These are phyloP conservation scores for Phainopepla nitens DNA, from an alignment of 2,113 vertebrate genomes.

Conservation along the genomic window DNA sequence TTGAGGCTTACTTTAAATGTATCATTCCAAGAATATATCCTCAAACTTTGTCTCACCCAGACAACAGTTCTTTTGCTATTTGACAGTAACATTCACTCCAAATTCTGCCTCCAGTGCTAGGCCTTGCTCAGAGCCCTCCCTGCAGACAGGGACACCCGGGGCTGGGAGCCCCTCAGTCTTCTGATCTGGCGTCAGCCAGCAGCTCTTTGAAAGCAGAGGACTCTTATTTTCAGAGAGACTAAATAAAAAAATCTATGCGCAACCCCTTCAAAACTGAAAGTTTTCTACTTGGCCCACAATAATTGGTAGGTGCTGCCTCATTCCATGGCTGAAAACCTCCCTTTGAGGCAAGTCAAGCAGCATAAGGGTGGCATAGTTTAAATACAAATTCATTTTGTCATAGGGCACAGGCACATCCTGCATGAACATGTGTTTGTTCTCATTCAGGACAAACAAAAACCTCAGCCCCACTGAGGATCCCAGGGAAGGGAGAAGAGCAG, in stretches of 20 bases:
- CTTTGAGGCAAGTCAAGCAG: neutral
- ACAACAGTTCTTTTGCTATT: neutral
- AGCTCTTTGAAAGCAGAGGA: neutral
- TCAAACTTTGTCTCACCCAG: neutral
- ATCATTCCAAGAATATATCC: neutral
- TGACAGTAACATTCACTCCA: neutral
- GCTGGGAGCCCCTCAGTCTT: neutral
- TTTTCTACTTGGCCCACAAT: neutral
- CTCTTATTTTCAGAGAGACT: neutral
- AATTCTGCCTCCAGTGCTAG: neutral
- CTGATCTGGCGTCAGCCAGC: neutral
- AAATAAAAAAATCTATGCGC: rapidly evolving
- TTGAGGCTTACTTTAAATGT: neutral
- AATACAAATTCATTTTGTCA: neutral
- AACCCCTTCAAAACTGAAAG: neutral
- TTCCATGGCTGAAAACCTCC: neutral
- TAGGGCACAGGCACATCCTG: rapidly evolving
- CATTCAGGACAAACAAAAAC: neutral
- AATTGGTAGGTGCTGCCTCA: neutral
- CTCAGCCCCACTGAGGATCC: neutral
- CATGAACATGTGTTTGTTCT: neutral
- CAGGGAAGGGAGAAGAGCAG: neutral
- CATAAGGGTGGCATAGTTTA: neutral
- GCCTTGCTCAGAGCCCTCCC: neutral
- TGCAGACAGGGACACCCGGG: neutral